A percentile compares a stretch with the other conserved stretches of the same genome.
These are phyloP conservation scores for Bombus cullumanus DNA, from an alignment of 1,140 invertebrate species.

Conservation along the genomic window DNA sequence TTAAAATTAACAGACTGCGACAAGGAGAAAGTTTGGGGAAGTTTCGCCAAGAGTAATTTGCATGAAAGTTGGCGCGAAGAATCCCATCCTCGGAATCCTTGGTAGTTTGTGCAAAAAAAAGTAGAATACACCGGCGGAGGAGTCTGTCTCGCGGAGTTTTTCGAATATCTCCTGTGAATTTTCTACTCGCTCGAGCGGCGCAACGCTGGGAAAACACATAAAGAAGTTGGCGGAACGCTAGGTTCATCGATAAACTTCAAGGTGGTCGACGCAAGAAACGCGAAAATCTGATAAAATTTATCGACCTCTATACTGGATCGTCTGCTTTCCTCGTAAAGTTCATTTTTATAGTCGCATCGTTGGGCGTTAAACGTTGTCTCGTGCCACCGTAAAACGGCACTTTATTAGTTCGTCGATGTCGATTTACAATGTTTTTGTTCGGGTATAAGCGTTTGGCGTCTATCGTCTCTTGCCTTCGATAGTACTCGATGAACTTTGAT, in stretches of 20 bases:
- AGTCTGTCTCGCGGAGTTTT: not conserved
- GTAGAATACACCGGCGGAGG: not conserved
- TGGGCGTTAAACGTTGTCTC: too few relatives aligned
- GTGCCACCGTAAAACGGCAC: too few relatives aligned
- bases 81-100: not conserved
- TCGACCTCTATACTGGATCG: too few relatives aligned
- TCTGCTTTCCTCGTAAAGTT: too few relatives aligned
- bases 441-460: too few relatives aligned
- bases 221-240: conserved; percentile 6
- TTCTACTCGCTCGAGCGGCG: conserved; percentile 1
- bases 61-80: not conserved
- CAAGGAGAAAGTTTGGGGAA: not conserved
- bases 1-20: conserved; percentile 6
- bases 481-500: too few relatives aligned
- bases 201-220: not conserved
- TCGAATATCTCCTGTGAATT: not conserved
- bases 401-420: too few relatives aligned
- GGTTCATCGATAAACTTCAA: not conserved
- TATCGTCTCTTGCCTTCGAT: too few relatives aligned
- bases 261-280: too few relatives aligned
- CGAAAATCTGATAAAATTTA: not conserved
- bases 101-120: too few relatives aligned
- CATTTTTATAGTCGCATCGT: too few relatives aligned
- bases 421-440: too few relatives aligned
- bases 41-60: not conserved